A percentile compares a stretch with the other conserved stretches of the same genome.
phyloP scores from a whole-genome alignment of 1,140 invertebrate species.

The Drosophila parvula region DNA sequence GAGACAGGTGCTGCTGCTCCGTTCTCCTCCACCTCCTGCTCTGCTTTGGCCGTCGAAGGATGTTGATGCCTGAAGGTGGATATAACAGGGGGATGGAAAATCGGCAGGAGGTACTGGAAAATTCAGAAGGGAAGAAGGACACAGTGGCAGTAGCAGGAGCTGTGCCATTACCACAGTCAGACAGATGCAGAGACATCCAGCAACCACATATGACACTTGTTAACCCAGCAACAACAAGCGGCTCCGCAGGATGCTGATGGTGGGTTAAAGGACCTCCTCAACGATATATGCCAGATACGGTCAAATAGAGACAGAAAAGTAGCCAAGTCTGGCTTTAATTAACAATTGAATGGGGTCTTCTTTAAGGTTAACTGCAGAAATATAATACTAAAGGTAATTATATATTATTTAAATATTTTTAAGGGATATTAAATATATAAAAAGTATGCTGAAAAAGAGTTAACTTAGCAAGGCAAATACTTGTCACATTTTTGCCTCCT shows the following conservation, averaged over 20 bases:
- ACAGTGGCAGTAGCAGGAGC: slow-evolving; percentile 21
- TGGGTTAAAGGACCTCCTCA: slow-evolving; percentile 13
- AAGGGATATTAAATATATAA: neutral
- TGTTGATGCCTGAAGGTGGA: slow-evolving; percentile 11
- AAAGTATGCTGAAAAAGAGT: neutral
- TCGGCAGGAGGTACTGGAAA: neutral
- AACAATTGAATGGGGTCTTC: too few species aligned
- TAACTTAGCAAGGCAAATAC: neutral
- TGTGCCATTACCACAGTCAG: slow-evolving; percentile 42
- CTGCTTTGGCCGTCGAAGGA: slow-evolving; percentile 12
- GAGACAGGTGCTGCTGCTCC: slow-evolving; percentile 27
- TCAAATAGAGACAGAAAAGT: neutral
- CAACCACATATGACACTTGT: slow-evolving; percentile 79
- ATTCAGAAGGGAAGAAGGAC: neutral
- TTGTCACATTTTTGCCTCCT: neutral
- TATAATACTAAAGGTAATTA: neutral
- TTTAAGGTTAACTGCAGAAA: neutral
- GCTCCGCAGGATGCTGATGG: slow-evolving; percentile 11
- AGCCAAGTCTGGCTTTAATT: neutral
- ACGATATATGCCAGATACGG: too few species aligned
- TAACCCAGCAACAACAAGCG: slow-evolving; percentile 67
- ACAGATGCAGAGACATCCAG: slow-evolving; percentile 45
- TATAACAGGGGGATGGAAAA: slow-evolving; percentile 3
- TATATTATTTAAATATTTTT: too few species aligned
- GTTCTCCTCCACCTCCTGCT: neutral